A percentile compares a stretch with the other conserved stretches of the same genome.
phyloP scores from a whole-genome alignment of 2,113 vertebrate genomes.

The Canis aureus region DNA sequence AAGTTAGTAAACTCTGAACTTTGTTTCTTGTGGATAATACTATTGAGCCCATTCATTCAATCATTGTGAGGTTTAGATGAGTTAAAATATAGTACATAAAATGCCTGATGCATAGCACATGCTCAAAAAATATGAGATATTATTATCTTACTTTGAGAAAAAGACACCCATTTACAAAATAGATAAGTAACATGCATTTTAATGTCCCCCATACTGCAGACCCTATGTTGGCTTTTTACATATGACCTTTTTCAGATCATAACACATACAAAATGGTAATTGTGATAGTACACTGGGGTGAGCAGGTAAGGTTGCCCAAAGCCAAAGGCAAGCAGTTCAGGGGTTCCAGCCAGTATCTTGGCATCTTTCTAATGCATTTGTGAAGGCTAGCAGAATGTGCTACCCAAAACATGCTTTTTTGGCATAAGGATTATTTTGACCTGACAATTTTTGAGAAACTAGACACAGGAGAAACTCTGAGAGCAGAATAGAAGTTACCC shows the following conservation, averaged over 20 bases:
- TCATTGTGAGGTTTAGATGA: neutral
- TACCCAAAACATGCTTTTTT: neutral
- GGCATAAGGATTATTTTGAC: neutral
- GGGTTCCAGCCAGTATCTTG: neutral
- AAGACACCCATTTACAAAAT: neutral
- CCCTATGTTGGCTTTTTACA: neutral
- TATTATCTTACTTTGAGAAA: neutral
- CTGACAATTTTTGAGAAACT: constrained; percentile 36
- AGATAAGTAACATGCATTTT: neutral
- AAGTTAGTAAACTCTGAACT: neutral
- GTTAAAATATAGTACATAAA: neutral
- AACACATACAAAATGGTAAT: neutral
- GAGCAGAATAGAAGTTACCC: neutral
- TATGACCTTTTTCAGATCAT: neutral
- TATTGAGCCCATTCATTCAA: neutral
- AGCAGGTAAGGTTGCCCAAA: neutral
- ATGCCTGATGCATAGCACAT: neutral
- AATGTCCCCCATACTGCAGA: neutral
- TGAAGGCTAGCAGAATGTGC: neutral
- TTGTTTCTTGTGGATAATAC: neutral
- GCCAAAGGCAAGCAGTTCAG: neutral
- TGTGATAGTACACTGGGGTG: neutral
- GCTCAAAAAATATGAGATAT: neutral
- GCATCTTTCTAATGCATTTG: neutral
- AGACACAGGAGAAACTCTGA: neutral